These are phyloP conservation scores for Troides aeacus DNA, from an alignment of 2,888 invertebrate genomes.

Conservation along the genomic window DNA sequence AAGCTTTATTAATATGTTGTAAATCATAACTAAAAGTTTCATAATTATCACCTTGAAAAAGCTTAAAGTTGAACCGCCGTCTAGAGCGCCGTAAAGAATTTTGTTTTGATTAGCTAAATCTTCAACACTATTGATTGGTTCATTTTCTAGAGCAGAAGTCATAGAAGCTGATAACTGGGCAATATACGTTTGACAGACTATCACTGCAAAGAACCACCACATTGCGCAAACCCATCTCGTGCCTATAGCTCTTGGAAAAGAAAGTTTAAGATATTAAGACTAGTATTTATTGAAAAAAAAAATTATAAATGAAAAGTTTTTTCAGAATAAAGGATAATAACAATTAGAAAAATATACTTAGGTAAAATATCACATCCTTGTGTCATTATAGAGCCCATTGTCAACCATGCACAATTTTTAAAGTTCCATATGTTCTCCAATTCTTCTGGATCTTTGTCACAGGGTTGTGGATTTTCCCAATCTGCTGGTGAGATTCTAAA, in stretches of 20 bases:
- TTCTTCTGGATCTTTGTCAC: conserved; percentile 90
- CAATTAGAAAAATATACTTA: conserved; percentile 79
- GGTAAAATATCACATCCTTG: conserved; percentile 96
- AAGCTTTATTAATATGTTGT: not conserved
- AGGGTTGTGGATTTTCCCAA: conserved; percentile 96
- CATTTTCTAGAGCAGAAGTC: conserved; percentile 90
- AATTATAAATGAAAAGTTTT: not conserved
- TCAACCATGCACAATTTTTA: conserved; percentile 95
- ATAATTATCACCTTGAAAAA: conserved; percentile 84
- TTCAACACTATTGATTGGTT: conserved; percentile 93
- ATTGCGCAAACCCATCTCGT: conserved; percentile 93
- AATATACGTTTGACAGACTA: conserved; percentile 95
- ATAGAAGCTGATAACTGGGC: conserved; percentile 96
- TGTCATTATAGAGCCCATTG: conserved; percentile 94
- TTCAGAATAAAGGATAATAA: too few species aligned
- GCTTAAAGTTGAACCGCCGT: conserved; percentile 90
- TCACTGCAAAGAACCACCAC: conserved; percentile 97
- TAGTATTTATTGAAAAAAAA: not conserved
- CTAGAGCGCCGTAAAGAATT: conserved; percentile 93
- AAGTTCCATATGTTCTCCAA: conserved; percentile 94
- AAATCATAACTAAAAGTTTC: not conserved
- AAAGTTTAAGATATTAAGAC: not conserved
- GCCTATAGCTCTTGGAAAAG: conserved; percentile 86
- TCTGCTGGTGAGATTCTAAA: conserved; percentile 92
- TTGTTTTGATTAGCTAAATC: conserved; percentile 94